Conservation (phyloP, 64 coral and sea anemone genomes). For the Astreopora myriophthalma region DNA sequence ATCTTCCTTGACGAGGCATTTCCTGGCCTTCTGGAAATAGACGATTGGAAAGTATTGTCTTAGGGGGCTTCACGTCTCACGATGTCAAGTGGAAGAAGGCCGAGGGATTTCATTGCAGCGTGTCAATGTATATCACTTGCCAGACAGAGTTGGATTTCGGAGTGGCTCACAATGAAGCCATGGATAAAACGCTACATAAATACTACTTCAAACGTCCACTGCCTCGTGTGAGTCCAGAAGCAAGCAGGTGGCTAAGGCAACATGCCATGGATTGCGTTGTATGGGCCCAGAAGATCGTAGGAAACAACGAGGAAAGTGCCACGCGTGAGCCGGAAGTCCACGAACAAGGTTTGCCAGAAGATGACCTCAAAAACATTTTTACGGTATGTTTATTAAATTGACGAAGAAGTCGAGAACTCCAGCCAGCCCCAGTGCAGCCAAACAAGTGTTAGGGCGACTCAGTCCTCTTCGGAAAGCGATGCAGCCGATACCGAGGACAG, state of each 20-base stretch:
- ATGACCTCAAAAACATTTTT: neutral
- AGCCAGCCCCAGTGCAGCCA: neutral
- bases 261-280: conserved; percentile 36
- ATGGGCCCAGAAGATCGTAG: neutral
- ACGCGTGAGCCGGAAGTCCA: neutral
- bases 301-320: no score
- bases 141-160: conserved; percentile 36
- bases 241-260: neutral
- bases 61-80: conserved; percentile 22
- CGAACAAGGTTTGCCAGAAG: neutral
- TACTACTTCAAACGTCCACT: conserved; percentile 12
- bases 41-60: neutral
- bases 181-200: neutral
- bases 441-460: neutral
- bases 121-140: conserved; percentile 1
- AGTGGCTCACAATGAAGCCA: neutral
- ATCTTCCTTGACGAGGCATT: conserved; percentile 1
- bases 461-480: neutral
- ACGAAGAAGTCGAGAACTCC: neutral
- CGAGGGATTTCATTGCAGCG: neutral
- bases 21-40: neutral
- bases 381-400: neutral
- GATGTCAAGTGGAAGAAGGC: conserved; percentile 29
- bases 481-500: neutral
- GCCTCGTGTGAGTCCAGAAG: neutral